Percentiles rank a stretch among this genome's conserved stretches.
phyloP scores from a whole-genome alignment of 2,888 invertebrate species.

The Campoplex capitator region DNA sequence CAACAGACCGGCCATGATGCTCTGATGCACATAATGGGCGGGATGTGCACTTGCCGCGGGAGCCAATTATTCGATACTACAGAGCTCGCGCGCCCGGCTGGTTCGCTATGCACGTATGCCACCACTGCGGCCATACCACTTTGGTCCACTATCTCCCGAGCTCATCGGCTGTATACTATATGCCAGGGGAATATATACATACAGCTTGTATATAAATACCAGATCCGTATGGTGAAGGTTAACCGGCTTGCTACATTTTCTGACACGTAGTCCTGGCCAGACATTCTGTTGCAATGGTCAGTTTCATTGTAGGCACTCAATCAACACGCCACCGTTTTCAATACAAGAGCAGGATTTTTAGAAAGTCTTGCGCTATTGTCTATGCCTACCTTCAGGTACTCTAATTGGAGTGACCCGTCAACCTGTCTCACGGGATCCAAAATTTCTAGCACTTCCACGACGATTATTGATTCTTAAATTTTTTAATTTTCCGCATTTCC shows the following conservation, averaged over 20 bases:
- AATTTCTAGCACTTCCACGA: not conserved
- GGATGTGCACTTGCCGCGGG: conserved; percentile 84
- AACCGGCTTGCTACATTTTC: conserved; percentile 56
- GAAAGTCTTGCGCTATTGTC: conserved; percentile 33
- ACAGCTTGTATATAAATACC: conserved; percentile 21
- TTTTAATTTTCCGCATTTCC: not conserved
- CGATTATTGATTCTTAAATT: not conserved
- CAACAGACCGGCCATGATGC: conserved; percentile 78
- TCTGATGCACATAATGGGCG: conserved; percentile 84
- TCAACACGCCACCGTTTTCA: not conserved
- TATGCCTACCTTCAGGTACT: conserved; percentile 12
- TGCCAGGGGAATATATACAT: conserved; percentile 37
- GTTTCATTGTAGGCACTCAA: conserved; percentile 37
- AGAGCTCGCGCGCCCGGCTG: conserved; percentile 63
- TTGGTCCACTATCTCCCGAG: conserved; percentile 78
- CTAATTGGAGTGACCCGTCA: not conserved
- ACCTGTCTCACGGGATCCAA: not conserved
- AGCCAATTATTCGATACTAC: conserved; percentile 84
- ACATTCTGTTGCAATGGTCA: conserved; percentile 42
- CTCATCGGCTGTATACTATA: conserved; percentile 78
- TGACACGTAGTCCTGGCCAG: conserved; percentile 35
- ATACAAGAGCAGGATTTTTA: conserved; percentile 6
- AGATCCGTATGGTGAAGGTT: conserved; percentile 52
- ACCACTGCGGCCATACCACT: conserved; percentile 70
- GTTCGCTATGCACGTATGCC: conserved; percentile 64